Base-by-base conservation (phyloP, 2,797 vertebrate species). In the Pristis pectinata region DNA sequence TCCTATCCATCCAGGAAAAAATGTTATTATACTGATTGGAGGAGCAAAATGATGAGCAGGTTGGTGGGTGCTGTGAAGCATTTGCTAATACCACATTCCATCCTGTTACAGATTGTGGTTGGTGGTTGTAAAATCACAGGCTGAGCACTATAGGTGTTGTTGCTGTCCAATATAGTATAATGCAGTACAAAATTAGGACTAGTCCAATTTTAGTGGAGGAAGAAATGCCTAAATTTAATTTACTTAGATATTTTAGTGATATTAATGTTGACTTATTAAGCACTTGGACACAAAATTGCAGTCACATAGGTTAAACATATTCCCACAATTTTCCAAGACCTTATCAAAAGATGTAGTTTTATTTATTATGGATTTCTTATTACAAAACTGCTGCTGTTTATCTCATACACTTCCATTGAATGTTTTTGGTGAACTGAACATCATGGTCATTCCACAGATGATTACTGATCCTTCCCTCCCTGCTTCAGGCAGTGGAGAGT, bases 11-110 rank as follows among this genome's bases (percentile, higher is more conserved):
- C 95, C 96, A 99, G 99, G 97, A 99, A 99, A 97, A 99, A 99
- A 97, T 98, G 98, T 96, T 99, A 99, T 97, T 99, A 99, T 96
- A 98, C 98, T 96, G 99, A 99, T 96, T 97, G 97, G 98, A 99
- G 98, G 97, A 99, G 97, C 97, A 99, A 98, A 97, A 97, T 97
- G 94, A 97, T 98, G 97, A 97, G 98, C 97, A 99, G 98, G 99
- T 99, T 97, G 96, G 97, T 97, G 96, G 97, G 96, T 97, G 96
- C 96, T 97, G 67, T 95, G 95, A 56, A 96, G 95, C 95, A 97
- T 97, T 92, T 96, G 95, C 96, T 96, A 95, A 94, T 95, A 95
- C 93, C 95, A 44, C 95, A 96, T 96, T 91, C 95, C 95, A 96
- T 95, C 96, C 96, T 95, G 94, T 95, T 53, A 82, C 95, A 95